A percentile compares a stretch with the other conserved stretches of the same genome.
Conservation (phyloP, 1,140 invertebrate genomes). For the Philotrypesis tridentata region DNA sequence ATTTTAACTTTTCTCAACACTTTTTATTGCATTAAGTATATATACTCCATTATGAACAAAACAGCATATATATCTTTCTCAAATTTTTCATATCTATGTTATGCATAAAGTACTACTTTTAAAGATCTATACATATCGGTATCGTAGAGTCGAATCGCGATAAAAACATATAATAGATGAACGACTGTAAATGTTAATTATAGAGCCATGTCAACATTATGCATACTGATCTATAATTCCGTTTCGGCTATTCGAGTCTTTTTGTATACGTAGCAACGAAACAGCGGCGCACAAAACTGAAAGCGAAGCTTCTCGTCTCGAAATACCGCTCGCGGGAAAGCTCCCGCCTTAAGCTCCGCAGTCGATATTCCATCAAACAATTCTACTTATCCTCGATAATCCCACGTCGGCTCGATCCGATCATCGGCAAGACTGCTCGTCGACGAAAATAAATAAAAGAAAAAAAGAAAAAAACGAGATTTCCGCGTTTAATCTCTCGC, state of each 20-base stretch:
- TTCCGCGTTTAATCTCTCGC: neutral
- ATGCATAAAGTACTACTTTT: slow-evolving; percentile 27
- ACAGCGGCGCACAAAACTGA: too few relatives aligned
- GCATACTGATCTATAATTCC: neutral
- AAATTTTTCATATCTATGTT: neutral
- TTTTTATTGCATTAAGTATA: neutral
- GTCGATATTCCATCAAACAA: neutral
- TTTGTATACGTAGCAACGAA: neutral
- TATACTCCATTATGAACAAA: too few relatives aligned
- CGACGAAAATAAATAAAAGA: too few relatives aligned
- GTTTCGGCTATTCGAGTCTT: too few relatives aligned
- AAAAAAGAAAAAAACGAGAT: slow-evolving; percentile 3
- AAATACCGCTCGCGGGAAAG: too few relatives aligned
- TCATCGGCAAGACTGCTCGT: neutral
- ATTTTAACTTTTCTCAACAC: neutral
- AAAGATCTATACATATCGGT: slow-evolving; percentile 22
- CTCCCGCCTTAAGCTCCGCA: neutral
- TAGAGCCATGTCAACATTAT: too few relatives aligned
- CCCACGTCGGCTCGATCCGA: neutral
- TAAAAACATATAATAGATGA: too few relatives aligned
- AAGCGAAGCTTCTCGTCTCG: too few relatives aligned
- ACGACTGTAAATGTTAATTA: too few relatives aligned
- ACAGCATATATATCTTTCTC: neutral
- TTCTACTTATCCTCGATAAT: neutral
- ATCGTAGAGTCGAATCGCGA: too few relatives aligned